Conservation (phyloP, 2,113 vertebrate genomes). For the Todiramphus saurophagus region DNA sequence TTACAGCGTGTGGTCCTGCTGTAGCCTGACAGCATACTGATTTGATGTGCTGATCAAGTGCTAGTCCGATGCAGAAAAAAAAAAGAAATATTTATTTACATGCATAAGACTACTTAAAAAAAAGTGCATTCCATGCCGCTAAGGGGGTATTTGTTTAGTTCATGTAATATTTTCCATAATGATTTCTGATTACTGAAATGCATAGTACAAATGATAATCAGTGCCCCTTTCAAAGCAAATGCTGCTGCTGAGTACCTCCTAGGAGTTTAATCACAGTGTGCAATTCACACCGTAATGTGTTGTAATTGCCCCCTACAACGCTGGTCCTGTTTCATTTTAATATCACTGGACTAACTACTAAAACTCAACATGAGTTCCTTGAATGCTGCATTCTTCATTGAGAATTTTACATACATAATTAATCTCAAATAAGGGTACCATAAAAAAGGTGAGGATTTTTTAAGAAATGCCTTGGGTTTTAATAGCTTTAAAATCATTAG, state of each 20-base stretch:
- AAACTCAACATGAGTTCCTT: slow-evolving; percentile 54
- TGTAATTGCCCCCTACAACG: slow-evolving; percentile 76
- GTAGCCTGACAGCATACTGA: background rate
- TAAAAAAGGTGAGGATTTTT: slow-evolving; percentile 21
- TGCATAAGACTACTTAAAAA: slow-evolving; percentile 25
- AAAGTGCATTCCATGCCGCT: slow-evolving; percentile 56
- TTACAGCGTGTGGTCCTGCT: background rate
- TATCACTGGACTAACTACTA: slow-evolving; percentile 65
- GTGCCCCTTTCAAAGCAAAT: slow-evolving; percentile 75
- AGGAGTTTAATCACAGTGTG: slow-evolving; percentile 78
- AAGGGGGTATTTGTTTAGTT: slow-evolving; percentile 70
- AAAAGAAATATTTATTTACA: slow-evolving; percentile 53
- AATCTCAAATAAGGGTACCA: slow-evolving; percentile 40
- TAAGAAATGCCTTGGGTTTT: slow-evolving; percentile 10
- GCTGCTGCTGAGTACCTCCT: slow-evolving; percentile 73
- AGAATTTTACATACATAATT: slow-evolving; percentile 52
- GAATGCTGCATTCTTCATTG: slow-evolving; percentile 39
- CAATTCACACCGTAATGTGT: slow-evolving; percentile 71
- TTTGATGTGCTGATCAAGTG: background rate
- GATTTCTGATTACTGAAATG: slow-evolving; percentile 79
- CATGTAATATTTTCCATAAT: slow-evolving; percentile 72
- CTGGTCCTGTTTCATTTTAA: slow-evolving; percentile 70
- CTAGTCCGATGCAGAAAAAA: background rate
- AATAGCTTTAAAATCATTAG: slow-evolving; percentile 61
- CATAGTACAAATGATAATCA: slow-evolving; percentile 77